Percentiles rank a stretch among this genome's conserved stretches.
phyloP scores from a whole-genome alignment of 2,113 vertebrate species.

The Solea senegalensis region DNA sequence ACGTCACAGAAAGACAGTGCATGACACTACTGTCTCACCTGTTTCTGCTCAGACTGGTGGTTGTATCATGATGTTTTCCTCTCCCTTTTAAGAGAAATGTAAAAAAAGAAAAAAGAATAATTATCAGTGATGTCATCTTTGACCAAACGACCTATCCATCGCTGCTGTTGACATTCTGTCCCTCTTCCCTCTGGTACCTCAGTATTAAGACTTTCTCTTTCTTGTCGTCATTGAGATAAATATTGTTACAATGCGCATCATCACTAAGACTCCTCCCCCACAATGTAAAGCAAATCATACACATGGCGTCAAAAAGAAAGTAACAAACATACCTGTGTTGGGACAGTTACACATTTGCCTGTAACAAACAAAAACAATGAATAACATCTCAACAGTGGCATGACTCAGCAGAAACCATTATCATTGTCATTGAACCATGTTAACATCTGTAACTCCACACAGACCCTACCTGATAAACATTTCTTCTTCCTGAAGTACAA shows the following conservation, averaged over 20 bases:
- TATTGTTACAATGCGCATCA: too few species aligned
- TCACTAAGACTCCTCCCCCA: neutral
- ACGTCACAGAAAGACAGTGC: too few species aligned
- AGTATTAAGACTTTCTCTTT: too few species aligned
- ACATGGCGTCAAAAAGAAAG: neutral
- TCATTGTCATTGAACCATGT: neutral
- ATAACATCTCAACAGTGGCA: neutral
- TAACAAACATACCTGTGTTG: neutral
- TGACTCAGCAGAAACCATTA: too few species aligned
- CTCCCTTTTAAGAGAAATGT: neutral
- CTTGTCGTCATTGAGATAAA: too few species aligned
- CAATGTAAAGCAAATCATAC: neutral
- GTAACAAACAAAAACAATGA: neutral
- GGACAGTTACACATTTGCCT: neutral
- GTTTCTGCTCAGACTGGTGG: neutral
- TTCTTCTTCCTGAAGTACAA: neutral
- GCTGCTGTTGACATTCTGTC: too few species aligned
- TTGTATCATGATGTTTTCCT: neutral
- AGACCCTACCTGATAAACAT: neutral
- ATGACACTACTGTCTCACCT: too few species aligned
- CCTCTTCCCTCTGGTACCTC: too few species aligned
- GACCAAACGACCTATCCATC: too few species aligned
- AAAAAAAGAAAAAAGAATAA: neutral
- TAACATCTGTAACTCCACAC: neutral
- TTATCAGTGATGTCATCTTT: too few species aligned